A percentile compares a stretch with the other conserved stretches of the same genome.
phyloP scores from a whole-genome alignment of 2,888 invertebrate genomes.

The Tiphia femorata region DNA sequence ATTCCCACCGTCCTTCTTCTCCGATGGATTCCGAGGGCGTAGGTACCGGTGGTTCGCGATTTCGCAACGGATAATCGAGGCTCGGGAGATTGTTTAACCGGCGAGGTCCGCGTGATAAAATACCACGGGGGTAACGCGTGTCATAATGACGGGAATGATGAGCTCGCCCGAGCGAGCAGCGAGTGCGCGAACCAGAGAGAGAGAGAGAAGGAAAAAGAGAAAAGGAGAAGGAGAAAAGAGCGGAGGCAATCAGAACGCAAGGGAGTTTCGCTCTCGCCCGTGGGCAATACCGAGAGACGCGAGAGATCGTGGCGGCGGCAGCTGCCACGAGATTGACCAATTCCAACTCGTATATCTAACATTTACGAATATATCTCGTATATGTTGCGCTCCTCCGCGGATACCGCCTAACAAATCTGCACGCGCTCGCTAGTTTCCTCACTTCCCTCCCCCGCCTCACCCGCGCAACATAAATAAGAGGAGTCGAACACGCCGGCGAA shows the following conservation, averaged over 20 bases:
- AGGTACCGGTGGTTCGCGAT: slow-evolving; percentile 16
- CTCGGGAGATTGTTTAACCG: slow-evolving; percentile 19
- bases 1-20: no score
- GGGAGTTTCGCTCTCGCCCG: slow-evolving; percentile 27
- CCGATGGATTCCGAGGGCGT: slow-evolving; percentile 8
- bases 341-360: slow-evolving; percentile 41
- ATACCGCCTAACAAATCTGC: slow-evolving; percentile 44
- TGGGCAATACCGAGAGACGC: slow-evolving; percentile 29
- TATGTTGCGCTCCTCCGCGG: slow-evolving; percentile 40
- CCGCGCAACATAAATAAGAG: slow-evolving; percentile 44
- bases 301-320: no score
- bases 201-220: slow-evolving; percentile 18
- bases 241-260: slow-evolving; percentile 26
- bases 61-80: slow-evolving; percentile 35
- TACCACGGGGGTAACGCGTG: slow-evolving; percentile 5
- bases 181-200: background rate
- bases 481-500: slow-evolving; percentile 45
- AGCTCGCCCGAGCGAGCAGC: slow-evolving; percentile 16
- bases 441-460: no score
- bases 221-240: slow-evolving; percentile 6
- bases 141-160: slow-evolving; percentile 16
- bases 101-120: slow-evolving; percentile 16
- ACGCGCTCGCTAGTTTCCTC: no score
- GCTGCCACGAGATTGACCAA: slow-evolving; percentile 43
- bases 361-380: slow-evolving; percentile 48